These are phyloP conservation scores for Diadophis punctatus DNA, from an alignment of 2,113 vertebrate genomes.

Conservation along the genomic window DNA sequence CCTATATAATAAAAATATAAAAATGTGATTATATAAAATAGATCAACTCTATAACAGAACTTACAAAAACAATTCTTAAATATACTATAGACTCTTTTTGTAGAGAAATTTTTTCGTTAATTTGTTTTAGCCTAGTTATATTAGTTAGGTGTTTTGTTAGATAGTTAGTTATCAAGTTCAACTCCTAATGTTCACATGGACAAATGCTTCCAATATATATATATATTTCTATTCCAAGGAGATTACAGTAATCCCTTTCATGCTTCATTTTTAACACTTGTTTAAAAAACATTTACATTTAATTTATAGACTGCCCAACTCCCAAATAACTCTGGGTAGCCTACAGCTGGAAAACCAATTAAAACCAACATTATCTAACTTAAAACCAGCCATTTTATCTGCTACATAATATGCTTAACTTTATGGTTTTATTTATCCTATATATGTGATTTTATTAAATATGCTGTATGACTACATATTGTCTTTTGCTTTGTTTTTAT, in stretches of 20 bases:
- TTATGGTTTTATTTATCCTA: not conserved
- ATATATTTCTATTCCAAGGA: not conserved
- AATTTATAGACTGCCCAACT: not conserved
- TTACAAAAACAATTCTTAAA: not conserved
- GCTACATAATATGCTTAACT: not conserved
- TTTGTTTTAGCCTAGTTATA: not conserved
- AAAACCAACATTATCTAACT: not conserved
- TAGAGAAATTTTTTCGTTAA: not conserved
- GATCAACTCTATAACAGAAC: not conserved
- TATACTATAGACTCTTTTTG: not conserved
- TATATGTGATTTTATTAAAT: not conserved
- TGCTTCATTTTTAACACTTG: not conserved
- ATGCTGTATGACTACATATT: not conserved
- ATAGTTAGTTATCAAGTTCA: not conserved
- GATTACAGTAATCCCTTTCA: not conserved
- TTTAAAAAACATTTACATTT: not conserved
- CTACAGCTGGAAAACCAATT: not conserved
- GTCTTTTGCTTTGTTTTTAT: not conserved
- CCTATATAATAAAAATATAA: constrained; percentile 19
- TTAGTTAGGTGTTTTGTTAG: not conserved
- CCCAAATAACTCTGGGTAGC: not conserved
- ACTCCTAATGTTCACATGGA: not conserved
- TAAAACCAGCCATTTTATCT: not conserved
- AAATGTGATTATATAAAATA: constrained; percentile 13
- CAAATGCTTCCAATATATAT: not conserved